phyloP scores from a whole-genome alignment of 2,113 vertebrate species.

The Struthio camelus region DNA sequence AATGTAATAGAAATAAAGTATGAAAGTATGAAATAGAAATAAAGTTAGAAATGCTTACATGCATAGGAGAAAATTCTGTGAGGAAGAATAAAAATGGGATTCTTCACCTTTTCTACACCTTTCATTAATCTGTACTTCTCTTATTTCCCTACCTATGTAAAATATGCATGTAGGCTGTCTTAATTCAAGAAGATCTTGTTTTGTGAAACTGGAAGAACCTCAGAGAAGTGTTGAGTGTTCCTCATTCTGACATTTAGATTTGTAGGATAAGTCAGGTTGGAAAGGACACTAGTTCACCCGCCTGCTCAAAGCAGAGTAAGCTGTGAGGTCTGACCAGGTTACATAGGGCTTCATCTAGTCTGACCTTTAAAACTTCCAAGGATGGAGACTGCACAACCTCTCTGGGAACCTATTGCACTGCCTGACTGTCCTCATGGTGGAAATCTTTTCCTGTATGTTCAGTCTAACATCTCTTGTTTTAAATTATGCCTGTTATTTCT shows the following conservation, averaged over 20 bases:
- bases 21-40: no score
- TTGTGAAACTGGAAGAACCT: not conserved
- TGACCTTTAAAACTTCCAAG: no score
- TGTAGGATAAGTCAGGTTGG: not conserved
- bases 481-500: no score
- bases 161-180: not conserved
- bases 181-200: not conserved
- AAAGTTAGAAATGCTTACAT: not conserved
- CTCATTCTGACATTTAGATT: not conserved
- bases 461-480: no score
- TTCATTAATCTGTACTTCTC: not conserved
- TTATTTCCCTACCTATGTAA: not conserved
- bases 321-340: no score
- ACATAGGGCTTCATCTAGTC: no score
- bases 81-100: not conserved
- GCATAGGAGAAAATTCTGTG: not conserved
- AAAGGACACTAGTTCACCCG: not conserved
- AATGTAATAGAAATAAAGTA: not conserved
- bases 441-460: no score
- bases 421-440: no score
- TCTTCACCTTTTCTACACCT: not conserved
- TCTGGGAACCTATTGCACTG: no score
- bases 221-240: not conserved
- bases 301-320: no score
- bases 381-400: no score